A percentile compares a stretch with the other conserved stretches of the same genome.
Conservation (phyloP, 2,888 invertebrate species). For the Idaea biselata region DNA sequence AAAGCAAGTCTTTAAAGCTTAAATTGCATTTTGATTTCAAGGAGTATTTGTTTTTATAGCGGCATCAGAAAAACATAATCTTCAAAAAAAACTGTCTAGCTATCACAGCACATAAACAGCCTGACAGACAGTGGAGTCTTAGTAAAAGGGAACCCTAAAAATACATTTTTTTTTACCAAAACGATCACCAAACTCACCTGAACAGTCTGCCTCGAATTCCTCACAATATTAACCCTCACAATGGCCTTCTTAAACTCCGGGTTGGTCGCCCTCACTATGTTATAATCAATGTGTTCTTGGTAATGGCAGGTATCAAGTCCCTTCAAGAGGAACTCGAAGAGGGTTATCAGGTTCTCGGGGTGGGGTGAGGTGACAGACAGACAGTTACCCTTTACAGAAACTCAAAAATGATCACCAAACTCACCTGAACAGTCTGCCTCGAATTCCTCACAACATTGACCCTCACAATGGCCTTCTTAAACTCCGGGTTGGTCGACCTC, state of each 20-base stretch:
- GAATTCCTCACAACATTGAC: slow-evolving; percentile 95
- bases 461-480: slow-evolving; percentile 96
- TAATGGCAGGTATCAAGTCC: slow-evolving; percentile 95
- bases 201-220: slow-evolving; percentile 95
- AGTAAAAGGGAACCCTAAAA: no score
- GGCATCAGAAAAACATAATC: no score
- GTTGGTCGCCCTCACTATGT: slow-evolving; percentile 95
- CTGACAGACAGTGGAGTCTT: no score
- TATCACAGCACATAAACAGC: no score
- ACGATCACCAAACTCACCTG: slow-evolving; percentile 85
- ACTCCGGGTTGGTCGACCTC: slow-evolving; percentile 96
- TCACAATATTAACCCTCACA: slow-evolving; percentile 93
- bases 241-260: slow-evolving; percentile 98
- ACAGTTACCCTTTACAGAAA: no score
- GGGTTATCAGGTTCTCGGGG: slow-evolving; percentile 97
- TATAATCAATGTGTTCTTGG: slow-evolving; percentile 97
- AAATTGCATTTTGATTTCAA: no score
- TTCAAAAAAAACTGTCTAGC: no score
- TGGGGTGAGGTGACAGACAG: slow-evolving; percentile 99
- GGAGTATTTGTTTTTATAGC: no score
- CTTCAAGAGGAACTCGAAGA: slow-evolving; percentile 98
- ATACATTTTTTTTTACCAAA: no score
- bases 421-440: slow-evolving; percentile 94
- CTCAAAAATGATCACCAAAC: slow-evolving; percentile 12
- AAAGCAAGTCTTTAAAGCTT: no score